Conservation (phyloP, 2,888 invertebrate species). For the Leptothorax acervorum region DNA sequence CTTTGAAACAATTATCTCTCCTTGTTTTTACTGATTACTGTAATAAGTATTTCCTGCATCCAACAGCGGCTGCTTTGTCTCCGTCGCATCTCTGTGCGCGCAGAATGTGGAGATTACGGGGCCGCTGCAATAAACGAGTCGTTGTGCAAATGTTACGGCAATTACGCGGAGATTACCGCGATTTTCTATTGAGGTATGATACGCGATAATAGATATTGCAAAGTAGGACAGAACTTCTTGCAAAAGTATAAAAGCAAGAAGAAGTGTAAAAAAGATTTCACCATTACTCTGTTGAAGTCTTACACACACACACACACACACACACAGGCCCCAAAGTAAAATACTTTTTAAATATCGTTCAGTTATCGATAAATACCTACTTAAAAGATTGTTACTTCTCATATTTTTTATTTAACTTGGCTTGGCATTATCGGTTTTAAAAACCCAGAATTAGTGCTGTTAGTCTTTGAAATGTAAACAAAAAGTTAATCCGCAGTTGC, state of each 20-base stretch:
- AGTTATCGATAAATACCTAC: background rate
- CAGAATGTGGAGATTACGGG: constrained; percentile 50
- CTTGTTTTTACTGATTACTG: constrained; percentile 46
- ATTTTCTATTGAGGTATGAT: constrained; percentile 27
- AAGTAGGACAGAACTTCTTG: constrained; percentile 20
- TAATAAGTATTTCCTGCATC: constrained; percentile 60
- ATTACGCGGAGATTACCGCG: constrained; percentile 45
- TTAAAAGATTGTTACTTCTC: background rate
- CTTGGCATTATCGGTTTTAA: constrained; percentile 5
- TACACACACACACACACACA: too few relatives aligned
- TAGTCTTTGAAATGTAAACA: background rate
- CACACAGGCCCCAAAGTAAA: background rate
- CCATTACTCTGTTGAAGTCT: background rate
- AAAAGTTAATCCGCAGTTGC: constrained; percentile 10
- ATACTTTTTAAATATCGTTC: background rate
- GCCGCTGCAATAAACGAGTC: constrained; percentile 57
- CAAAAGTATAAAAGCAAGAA: constrained; percentile 8
- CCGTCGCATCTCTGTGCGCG: constrained; percentile 32
- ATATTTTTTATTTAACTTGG: background rate
- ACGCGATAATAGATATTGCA: constrained; percentile 39
- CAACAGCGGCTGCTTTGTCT: constrained; percentile 65
- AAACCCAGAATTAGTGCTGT: background rate
- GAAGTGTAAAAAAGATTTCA: background rate
- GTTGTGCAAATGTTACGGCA: constrained; percentile 56
- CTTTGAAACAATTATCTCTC: constrained; percentile 47